Base-by-base conservation (phyloP, 1,140 invertebrate genomes). In the Wiebesia pumilae region DNA sequence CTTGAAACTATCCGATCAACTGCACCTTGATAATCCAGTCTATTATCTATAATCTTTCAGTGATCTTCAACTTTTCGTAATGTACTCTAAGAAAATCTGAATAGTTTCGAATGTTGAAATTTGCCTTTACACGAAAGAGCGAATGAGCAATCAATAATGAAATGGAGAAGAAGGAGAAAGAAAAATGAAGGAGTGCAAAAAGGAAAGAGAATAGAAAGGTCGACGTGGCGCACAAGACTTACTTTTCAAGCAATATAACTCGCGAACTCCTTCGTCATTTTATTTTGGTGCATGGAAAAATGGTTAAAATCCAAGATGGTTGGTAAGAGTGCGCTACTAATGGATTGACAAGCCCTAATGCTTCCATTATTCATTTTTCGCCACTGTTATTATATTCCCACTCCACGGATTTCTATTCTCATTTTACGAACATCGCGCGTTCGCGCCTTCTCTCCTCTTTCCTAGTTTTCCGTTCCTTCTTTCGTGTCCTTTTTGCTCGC, bases 281-380 rank as follows among this genome's bases (percentile, higher is more conserved):
- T 69, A 69, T 69, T 33, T 51, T 10, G 54, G 43, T 2, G 51
- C 78, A 4, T 35, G 38, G 9, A 82, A 81, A 82, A 82, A 82
- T 71, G 38, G n/a, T 47, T 69, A 40, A 75, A 69, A 79, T 84
- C 30, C 21, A 80, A 80, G 83, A 80, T 75, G 40, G 58, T n/a
- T 21, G 73, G n/a, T n/a, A 21, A 35, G 24, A 58, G 9, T 35
- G 16, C 3, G 24, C 47, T 67, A 51, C 67, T 81, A 85, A 85
- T 85, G 84, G 84, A 85, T 81, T 75, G 79, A 81, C 51, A 75
- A 85, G 47, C 9, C 69, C 67, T 85, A 85, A 85, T 85, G 77
- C 43, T 27, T 27, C 33, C 47, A 85, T 85, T 81, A 85, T 75
- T 85, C 65, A 85, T 81, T 62, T 73, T 71, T 80, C 67, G 24